These are phyloP conservation scores for Nanger granti DNA, from an alignment of 2,113 vertebrate species.

Conservation along the genomic window DNA sequence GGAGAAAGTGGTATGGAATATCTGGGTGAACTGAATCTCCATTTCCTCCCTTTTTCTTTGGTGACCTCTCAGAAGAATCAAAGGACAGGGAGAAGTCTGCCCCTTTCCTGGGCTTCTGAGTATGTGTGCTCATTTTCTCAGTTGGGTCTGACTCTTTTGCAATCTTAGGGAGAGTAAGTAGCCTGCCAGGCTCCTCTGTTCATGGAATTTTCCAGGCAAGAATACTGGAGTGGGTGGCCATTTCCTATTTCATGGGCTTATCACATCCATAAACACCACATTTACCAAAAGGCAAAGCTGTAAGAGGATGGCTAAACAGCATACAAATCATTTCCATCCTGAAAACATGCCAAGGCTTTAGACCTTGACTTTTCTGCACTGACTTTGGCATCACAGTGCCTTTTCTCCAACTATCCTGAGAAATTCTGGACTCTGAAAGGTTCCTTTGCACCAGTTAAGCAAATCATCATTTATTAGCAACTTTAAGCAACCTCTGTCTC, in stretches of 20 bases:
- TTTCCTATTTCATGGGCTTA: neutral
- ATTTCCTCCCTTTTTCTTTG: neutral
- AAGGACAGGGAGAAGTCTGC: neutral
- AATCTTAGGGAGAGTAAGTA: neutral
- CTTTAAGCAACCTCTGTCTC: neutral
- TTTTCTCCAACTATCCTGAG: neutral
- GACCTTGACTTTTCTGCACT: accelerated
- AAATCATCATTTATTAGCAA: neutral
- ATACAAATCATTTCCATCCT: neutral
- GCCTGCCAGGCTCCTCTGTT: neutral
- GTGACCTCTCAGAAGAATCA: neutral
- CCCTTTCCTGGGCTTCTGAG: neutral
- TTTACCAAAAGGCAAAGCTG: neutral
- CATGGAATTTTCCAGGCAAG: neutral
- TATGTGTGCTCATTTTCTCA: neutral
- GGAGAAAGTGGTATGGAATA: neutral
- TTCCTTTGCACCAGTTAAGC: neutral
- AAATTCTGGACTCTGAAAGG: neutral
- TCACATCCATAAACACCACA: neutral
- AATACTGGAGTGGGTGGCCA: neutral
- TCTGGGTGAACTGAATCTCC: neutral
- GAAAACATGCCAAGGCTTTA: neutral
- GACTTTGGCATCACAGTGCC: neutral
- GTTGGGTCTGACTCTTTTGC: neutral
- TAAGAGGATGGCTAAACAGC: neutral